Base-by-base conservation (phyloP, 2,888 invertebrate species). In the Azorinus chamasolen region DNA sequence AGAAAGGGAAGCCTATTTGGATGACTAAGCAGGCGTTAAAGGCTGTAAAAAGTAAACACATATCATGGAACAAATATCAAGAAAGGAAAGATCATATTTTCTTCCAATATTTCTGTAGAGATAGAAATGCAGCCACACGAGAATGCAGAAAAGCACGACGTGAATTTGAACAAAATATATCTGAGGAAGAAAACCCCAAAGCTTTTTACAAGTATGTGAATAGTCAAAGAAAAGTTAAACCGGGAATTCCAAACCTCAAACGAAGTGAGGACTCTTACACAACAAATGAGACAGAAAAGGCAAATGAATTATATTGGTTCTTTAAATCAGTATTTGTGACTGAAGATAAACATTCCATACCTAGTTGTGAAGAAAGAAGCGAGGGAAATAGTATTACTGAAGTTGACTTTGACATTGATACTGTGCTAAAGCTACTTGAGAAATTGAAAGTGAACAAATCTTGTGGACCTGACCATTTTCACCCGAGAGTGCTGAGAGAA, bases 131-230 rank as follows among this genome's bases (percentile, higher is more conserved):
- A 18, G 46, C 61, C 20, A 61, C 48, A 12, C 1, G 51, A 6
- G 63, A 63, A 63, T 63, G 63, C 43, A 51, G 63, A 25, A 63
- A 41, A 53, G 63, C 63, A n/a, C 22, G 63, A 43, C 25, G 20
- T 10, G 53, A 63, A 6, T 53, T 53, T 51, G 62, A 62, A 62
- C 27, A 20, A 2, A 50, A 24, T n/a, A 32, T 62, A 27, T 32
- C 51, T 2, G 43, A 53, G 1, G 63, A 63, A 10, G 37, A 53
- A 22, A 63, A 63, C 53, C 53, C 51, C 1, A 63, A 63, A 53
- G 50, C 64, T 5, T 54, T 64, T 32, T 64, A 54, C 32, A 64
- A 64, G n/a, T 64, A 54, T 53, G 54, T 54, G 2, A 54, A 64
- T 54, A 25, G 18, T 1, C 25, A 27, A 22, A 43, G 22, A 37